These are phyloP conservation scores for Fulica atra DNA, from an alignment of 2,113 vertebrate genomes.

Conservation along the genomic window DNA sequence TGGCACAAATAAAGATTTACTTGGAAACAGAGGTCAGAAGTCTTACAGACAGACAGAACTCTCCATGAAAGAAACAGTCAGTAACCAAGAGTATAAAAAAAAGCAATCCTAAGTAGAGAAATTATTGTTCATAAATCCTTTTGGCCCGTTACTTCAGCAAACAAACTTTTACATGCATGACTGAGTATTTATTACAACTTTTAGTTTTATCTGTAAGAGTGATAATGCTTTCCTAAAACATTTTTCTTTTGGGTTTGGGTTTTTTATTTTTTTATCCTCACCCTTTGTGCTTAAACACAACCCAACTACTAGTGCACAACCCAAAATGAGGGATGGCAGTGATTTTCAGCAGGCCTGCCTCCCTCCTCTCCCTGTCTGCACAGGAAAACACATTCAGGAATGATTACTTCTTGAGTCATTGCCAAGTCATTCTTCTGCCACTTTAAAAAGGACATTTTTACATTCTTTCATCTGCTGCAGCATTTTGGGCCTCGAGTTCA, in stretches of 20 bases:
- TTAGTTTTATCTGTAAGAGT: not conserved
- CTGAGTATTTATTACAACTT: not conserved
- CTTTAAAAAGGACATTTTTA: not conserved
- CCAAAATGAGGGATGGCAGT: not conserved
- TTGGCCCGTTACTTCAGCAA: not conserved
- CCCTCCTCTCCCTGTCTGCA: not conserved
- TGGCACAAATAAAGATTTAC: not conserved
- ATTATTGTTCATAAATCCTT: not conserved
- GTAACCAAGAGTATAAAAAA: not conserved
- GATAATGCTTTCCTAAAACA: not conserved
- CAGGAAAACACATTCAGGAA: not conserved
- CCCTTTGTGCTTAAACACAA: not conserved
- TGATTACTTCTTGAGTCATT: not conserved
- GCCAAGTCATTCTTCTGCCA: not conserved
- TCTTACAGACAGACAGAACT: slow-evolving; percentile 3
- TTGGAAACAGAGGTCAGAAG: slow-evolving; percentile 29
- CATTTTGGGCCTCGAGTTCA: not conserved
- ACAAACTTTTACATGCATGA: not conserved
- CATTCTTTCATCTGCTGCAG: not conserved
- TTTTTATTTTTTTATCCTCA: not conserved
- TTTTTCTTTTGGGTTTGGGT: not conserved
- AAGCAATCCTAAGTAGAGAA: not conserved
- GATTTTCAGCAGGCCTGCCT: not conserved
- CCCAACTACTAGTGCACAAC: not conserved
- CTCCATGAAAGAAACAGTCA: not conserved